A percentile compares a stretch with the other conserved stretches of the same genome.
phyloP scores from a whole-genome alignment of 2,113 vertebrate genomes.

The Chunga burmeisteri region DNA sequence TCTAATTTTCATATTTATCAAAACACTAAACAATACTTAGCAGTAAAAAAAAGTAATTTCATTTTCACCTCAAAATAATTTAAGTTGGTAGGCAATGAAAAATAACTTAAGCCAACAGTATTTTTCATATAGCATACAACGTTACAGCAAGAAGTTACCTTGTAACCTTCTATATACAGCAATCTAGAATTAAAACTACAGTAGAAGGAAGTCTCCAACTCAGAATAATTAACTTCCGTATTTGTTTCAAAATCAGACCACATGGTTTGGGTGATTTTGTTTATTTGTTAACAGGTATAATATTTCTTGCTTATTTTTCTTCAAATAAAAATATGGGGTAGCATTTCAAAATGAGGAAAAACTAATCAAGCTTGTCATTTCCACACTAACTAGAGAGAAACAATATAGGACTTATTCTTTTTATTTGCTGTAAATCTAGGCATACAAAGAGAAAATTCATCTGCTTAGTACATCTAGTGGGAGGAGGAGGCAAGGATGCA shows the following conservation, averaged over 20 bases:
- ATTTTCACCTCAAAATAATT: background rate
- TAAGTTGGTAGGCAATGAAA: background rate
- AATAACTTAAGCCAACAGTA: background rate
- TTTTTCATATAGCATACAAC: background rate
- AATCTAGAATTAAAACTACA: background rate
- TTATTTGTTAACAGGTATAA: background rate
- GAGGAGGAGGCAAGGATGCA: background rate
- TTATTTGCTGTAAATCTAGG: background rate
- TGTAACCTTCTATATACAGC: background rate
- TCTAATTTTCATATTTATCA: background rate
- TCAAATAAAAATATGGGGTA: background rate
- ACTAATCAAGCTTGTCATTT: background rate
- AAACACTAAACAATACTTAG: background rate
- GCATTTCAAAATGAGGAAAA: background rate
- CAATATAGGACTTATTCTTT: background rate
- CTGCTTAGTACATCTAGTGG: background rate
- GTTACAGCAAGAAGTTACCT: background rate
- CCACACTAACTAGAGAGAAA: background rate
- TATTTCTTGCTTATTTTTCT: background rate
- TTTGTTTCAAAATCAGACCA: background rate
- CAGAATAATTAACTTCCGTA: background rate
- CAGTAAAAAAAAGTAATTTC: background rate
- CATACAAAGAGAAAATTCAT: background rate
- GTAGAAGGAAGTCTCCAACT: background rate
- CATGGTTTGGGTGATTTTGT: background rate